phyloP scores from a whole-genome alignment of 2,113 vertebrate genomes.

The Petrocephalus microphthalmus region DNA sequence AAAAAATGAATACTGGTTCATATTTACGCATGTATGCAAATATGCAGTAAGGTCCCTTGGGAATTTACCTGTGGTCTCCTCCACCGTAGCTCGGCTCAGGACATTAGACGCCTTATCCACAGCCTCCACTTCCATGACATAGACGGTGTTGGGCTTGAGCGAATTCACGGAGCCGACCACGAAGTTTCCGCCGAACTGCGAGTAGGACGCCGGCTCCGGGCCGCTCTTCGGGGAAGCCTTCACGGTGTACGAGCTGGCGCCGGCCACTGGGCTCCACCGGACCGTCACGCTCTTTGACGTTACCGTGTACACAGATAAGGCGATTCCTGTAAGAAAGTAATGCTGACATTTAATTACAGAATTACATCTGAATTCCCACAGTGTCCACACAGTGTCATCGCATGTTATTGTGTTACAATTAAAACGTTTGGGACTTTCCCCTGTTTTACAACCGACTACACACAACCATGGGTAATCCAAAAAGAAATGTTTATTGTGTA shows the following conservation, averaged over 20 bases:
- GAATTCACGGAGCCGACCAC: constrained; percentile 59
- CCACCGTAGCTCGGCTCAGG: constrained; percentile 35
- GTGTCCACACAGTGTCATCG: not conserved
- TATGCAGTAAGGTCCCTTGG: not conserved
- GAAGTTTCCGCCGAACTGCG: constrained; percentile 53
- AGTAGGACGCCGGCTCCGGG: constrained; percentile 36
- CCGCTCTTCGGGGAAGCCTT: constrained; percentile 43
- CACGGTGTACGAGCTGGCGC: constrained; percentile 60
- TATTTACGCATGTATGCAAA: not conserved
- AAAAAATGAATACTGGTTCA: not conserved
- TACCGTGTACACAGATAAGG: constrained; percentile 45
- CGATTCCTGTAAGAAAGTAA: constrained; percentile 33
- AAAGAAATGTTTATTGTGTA: not conserved
- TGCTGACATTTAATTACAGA: not conserved
- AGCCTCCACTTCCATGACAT: constrained; percentile 55
- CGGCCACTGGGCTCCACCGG: constrained; percentile 50
- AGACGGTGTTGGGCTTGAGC: constrained; percentile 50
- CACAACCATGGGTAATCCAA: not conserved
- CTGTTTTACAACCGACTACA: not conserved
- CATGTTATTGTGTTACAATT: not conserved
- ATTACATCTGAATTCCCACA: not conserved
- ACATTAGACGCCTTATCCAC: constrained; percentile 40
- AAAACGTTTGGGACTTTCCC: not conserved
- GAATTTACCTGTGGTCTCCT: constrained; percentile 53
- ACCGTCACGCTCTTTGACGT: constrained; percentile 58